Conservation (phyloP, 2,113 vertebrate genomes). For the Marmota monax region DNA sequence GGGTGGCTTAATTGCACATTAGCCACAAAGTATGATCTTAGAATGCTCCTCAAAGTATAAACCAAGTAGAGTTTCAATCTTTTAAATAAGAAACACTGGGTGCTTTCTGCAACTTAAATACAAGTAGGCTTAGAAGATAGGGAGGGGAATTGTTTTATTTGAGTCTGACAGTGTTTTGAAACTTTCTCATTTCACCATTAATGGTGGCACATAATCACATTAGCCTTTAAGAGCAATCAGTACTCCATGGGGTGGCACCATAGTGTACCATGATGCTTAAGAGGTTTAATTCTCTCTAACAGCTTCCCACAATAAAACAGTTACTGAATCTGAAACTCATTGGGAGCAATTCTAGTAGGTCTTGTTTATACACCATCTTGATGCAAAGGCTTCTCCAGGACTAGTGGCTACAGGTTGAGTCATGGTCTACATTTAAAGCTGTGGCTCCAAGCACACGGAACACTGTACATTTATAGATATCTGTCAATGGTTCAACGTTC, state of each 20-base stretch:
- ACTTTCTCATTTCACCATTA: constrained; percentile 59
- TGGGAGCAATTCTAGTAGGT: constrained; percentile 21
- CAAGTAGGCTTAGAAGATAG: neutral
- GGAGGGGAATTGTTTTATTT: neutral
- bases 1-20: neutral
- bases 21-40: neutral
- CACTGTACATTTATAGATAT: neutral
- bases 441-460: neutral
- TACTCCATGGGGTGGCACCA: neutral
- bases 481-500: neutral
- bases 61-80: neutral
- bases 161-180: constrained; percentile 41
- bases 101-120: constrained; percentile 63
- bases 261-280: constrained; percentile 35
- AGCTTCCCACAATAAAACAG: constrained; percentile 67
- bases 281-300: constrained; percentile 75
- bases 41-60: neutral
- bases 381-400: neutral
- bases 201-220: constrained; percentile 63
- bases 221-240: constrained; percentile 59
- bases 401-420: neutral
- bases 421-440: neutral
- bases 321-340: constrained; percentile 48
- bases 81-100: constrained; percentile 30
- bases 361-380: neutral